phyloP scores from a whole-genome alignment of 2,113 vertebrate genomes.

The Ursus arctos region DNA sequence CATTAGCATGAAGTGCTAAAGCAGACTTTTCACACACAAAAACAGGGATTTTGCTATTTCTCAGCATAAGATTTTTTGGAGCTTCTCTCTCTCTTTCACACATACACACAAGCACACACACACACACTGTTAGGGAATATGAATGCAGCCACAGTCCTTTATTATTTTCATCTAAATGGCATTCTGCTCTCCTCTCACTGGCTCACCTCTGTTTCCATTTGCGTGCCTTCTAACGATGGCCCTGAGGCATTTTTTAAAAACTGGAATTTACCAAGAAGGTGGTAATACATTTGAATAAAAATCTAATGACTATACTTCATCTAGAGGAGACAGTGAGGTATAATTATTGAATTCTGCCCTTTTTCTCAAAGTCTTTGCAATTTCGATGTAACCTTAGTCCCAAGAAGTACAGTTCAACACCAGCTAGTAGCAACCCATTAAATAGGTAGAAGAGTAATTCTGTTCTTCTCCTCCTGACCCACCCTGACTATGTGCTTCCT shows the following conservation, averaged over 20 bases:
- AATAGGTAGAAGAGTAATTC: not conserved
- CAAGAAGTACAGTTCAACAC: not conserved
- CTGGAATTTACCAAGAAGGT: conserved; percentile 56
- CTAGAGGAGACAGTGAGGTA: conserved; percentile 20
- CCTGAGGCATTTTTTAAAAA: conserved; percentile 1
- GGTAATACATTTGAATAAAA: conserved; percentile 51
- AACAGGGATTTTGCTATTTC: conserved; percentile 31
- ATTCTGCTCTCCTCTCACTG: not conserved
- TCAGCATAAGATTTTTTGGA: conserved; percentile 9
- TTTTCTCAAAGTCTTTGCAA: conserved; percentile 34
- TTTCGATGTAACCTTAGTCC: conserved; percentile 18
- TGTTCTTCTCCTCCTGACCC: not conserved
- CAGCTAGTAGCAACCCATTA: not conserved
- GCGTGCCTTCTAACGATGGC: conserved; percentile 52
- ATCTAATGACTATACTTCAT: conserved; percentile 55
- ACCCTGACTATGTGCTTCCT: not conserved
- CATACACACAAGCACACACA: not conserved
- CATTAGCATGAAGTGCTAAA: conserved; percentile 42
- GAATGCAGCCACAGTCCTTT: not conserved
- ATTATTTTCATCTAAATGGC: not conserved
- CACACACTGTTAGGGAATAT: not conserved
- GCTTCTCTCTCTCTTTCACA: not conserved
- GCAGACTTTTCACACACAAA: conserved; percentile 46
- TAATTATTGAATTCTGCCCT: conserved; percentile 52
- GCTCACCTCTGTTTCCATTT: conserved; percentile 21